Evolutionary conservation across 92 coral and sea anemone genomes (phyloP), one percentile per base, ranked within the genome.

Genomic region (Phymanthus crucifer): DNA sequence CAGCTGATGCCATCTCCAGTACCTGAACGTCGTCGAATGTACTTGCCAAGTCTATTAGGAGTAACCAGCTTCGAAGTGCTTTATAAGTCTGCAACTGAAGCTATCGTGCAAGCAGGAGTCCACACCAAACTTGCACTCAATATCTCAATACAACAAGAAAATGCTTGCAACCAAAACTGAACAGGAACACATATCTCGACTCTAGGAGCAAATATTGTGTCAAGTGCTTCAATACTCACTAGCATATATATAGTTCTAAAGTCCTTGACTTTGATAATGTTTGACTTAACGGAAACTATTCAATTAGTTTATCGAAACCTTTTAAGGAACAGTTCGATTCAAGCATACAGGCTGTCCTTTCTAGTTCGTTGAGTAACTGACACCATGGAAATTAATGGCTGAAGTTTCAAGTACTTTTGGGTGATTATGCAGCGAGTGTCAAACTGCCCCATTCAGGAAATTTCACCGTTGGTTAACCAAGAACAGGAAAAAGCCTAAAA

Each of bases 391-490:
- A 61, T 61, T 61, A 29, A 61, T 61, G 34, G 34, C 68, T 21
- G 32, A 27, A 29, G 29, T 5, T 10, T 61, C 35, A 61, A 61
- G 68, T 61, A 27, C 34, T 5, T 0, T n/a, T 0, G 13, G 33
- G 27, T 61, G 29, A 61, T 61, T 10, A 24, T 61, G 34, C 68
- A 61, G 26, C 68, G 6, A 61, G 34, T 26, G 24, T 27, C 68
- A 61, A 27, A 61, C 68, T 29, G 19, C 4, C 21, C 68, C 68
- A 61, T 61, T 61, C 68, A 61, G 33, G 68, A 61, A 29, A 24
- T 29, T 24, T 61, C 68, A 61, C 68, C 18, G 68, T 61, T 61
- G 68, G 35, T 61, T 61, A 61, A 61, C 68, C 68, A 61, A 61
- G 68, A 61, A 29, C 68, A 61, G 34, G 3, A 27, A 61, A 61